Percentiles rank a stretch among this genome's conserved stretches.
These are phyloP conservation scores for Glyphotaelius pellucidus DNA, from an alignment of 2,888 invertebrate species.

Conservation along the genomic window DNA sequence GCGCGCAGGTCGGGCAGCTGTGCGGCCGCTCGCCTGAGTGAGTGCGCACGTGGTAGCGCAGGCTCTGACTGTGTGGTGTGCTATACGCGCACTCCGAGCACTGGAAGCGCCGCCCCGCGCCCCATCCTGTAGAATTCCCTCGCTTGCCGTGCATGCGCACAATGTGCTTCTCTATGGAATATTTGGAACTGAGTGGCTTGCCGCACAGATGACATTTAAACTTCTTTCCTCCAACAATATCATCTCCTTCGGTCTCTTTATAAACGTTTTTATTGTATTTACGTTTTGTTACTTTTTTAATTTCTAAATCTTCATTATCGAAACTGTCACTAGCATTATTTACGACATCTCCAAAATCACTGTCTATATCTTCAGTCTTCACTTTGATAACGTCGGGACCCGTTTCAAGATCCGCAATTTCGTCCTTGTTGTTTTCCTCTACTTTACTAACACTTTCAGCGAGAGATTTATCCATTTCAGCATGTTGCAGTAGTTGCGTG, in stretches of 20 bases:
- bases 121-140: constrained; percentile 73
- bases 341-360: neutral
- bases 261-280: constrained; percentile 3
- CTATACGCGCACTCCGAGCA: constrained; percentile 74
- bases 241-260: neutral
- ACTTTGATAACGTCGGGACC: neutral
- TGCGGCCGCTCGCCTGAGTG: constrained; percentile 75
- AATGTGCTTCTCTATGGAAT: constrained; percentile 70
- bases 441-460: neutral
- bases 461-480: neutral
- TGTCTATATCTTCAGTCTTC: constrained; percentile 34
- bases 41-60: constrained; percentile 74
- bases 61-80: constrained; percentile 75
- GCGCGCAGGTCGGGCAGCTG: constrained; percentile 73
- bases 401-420: neutral
- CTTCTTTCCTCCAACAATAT: constrained; percentile 15
- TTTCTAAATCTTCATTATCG: constrained; percentile 3
- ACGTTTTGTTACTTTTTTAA: neutral
- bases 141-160: constrained; percentile 72
- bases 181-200: constrained; percentile 54
- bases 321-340: neutral
- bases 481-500: neutral
- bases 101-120: constrained; percentile 71
- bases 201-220: constrained; percentile 56
- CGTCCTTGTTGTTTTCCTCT: constrained; percentile 12